Base-by-base conservation (phyloP, 2,113 vertebrate species). In the Sigmodon hispidus region DNA sequence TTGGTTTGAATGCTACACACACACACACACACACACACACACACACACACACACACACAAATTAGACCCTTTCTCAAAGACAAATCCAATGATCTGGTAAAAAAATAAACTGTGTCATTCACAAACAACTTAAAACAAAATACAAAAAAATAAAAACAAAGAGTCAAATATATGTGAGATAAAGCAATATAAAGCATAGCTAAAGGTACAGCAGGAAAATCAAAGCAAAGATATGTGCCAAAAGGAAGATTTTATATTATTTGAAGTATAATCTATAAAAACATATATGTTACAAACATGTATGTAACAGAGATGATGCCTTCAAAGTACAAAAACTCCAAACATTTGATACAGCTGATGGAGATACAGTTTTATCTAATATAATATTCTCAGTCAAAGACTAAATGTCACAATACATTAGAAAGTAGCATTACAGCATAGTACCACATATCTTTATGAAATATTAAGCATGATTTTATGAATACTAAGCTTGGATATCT, bases 81-180 rank as follows among this genome's bases (percentile, higher is more conserved):
- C 15, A 84, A 57, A 73, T 45, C 48, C 57, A 61, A 52, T 50
- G 13, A 65, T 0, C 48, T 3, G 5, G 11, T 76, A 55, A 81
- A 84, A 85, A 89, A 55, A 45, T n/a, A 67, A 87, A 22, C 34
- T 70, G 48, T 45, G 19, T 21, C 17, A 73, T 26, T 70, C 19
- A 29, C 16, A 19, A 84, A 26, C 52, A 85, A 94, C 34, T 94
- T 92, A 87, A 87, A 69, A 52, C 52, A 94, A 94, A 95, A 69
- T 67, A 83, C 3, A 70, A 15, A 80, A 70, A 87, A 70, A 24
- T 40, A 52, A 81, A 70, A 89, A 52, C 22, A 73, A 91, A 93
- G 55, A 24, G 3, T n/a, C 34, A 90, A n/a, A 57, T 4, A n/a
- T 59, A 16, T 61, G 26, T 26, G 52, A 59, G 21, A 43, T 26